Evolutionary conservation across 2,797 vertebrate species (phyloP).

Genomic region (Bothrops alternatus): DNA sequence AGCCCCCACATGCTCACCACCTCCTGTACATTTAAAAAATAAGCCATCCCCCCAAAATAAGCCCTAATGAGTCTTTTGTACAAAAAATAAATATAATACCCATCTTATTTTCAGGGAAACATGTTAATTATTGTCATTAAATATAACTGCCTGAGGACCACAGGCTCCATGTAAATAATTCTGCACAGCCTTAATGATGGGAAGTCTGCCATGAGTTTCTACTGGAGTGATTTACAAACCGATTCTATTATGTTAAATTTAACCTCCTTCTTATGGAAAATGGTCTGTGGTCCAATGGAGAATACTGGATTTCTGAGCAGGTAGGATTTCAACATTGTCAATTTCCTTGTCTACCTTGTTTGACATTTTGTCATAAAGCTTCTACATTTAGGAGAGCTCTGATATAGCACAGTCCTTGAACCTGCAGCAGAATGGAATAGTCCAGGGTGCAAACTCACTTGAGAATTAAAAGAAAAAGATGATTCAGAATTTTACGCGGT

Average conservation of each 20-base stretch:
- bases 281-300: background rate
- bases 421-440: background rate
- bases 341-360: background rate
- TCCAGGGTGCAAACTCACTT: background rate
- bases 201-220: background rate
- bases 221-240: background rate
- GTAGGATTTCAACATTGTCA: background rate
- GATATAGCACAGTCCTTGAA: background rate
- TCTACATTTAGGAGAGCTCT: background rate
- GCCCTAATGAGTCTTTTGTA: too few species aligned
- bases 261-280: background rate
- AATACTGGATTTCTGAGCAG: background rate
- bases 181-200: background rate
- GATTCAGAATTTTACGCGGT: too few species aligned
- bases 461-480: too few species aligned
- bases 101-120: too few species aligned
- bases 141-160: background rate
- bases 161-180: background rate
- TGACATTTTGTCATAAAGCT: background rate
- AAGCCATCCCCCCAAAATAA: too few species aligned
- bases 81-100: too few species aligned
- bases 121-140: conserved; percentile 6
- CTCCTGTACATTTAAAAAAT: too few species aligned
- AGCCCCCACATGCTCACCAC: too few species aligned
- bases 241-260: background rate